Evolutionary conservation across 92 coral and sea anemone genomes (phyloP), one percentile per base, ranked within the genome.

Genomic region (Epizoanthus rinbou): DNA sequence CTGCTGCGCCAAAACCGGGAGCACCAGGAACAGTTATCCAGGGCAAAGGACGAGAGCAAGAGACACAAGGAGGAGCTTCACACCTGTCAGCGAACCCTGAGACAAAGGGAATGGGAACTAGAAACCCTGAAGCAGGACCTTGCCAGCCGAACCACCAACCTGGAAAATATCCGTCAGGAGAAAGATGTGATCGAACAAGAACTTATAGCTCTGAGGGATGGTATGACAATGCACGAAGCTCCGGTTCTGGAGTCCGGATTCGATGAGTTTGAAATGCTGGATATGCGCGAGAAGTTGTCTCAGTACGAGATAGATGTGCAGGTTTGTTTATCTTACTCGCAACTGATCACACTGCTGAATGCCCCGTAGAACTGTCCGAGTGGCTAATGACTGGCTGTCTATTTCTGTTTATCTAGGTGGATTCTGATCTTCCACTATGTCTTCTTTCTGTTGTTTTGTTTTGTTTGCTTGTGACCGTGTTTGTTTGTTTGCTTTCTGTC

Each of bases 61-160:
- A 90, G 89, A 69, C 90, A 86, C 79, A 90, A 87, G 54, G 97
- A 92, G 41, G 98, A 94, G 59, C 90, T 97, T 3, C 67, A 87
- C 21, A 64, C 91, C n/a, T 78, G 92, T 10, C 92, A 97, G 85
- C 94, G 97, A 59, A 83, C 84, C 75, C 84, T 93, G n/a, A 90
- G 94, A 3, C 97, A 97, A 74, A 90, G 86, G 60, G 97, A 94
- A 83, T 79, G 95, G 87, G 99, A 97, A 89, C 81, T 91, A 31
- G 99, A 97, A 89, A 85, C 93, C n/a, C 86, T 94, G 19, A 92
- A 91, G 68, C 95, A 95, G 57, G 99, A 97, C 69, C 85, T 94
- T 28, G 91, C 85, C 80, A 84, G 87, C 76, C 89, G 88, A 60
- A 76, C 78, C 57, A 84, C 70, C 64, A 68, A 80, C 72, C 79